Evolutionary conservation across 2,113 vertebrate species (phyloP), one percentile per base, ranked within the genome.

Genomic region (Actinemys pallida): DNA sequence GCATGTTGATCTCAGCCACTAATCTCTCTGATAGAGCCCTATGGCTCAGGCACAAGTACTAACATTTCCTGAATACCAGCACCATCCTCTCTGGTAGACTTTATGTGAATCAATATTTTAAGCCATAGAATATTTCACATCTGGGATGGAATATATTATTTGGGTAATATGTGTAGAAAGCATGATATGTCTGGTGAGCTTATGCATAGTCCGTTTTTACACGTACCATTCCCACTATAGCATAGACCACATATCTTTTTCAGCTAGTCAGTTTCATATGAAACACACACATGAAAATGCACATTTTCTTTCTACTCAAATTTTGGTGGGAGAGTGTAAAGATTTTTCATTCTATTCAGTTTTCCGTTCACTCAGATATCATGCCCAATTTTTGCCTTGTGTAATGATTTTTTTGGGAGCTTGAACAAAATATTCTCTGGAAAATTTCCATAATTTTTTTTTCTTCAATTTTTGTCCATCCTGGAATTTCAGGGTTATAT

Each of bases 91-190:
- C 2, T 2, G 29, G 42, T 20, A 6, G 31, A 80, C 6, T 88
- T 94, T 11, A 27, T 50, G 31, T 24, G 54, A 93, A 93, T 31
- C 47, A 84, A 5, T 86, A 88, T 88, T 86, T 82, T 86, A 84
- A 84, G 75, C 8, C 49, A 65, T 4, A 82, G 75, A 86, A 89
- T 90, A 78, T 57, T 87, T 90, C n/a, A 88, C 22, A 2, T 39
- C 47, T 65, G n/a, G 94, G 25, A 31, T 89, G 49, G 78, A 89
- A 83, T 50, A 93, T 56, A 50, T 75, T 42, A n/a, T 39, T 89
- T 84, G 2, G 50, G 81, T 7, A 84, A 93, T 92, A 4, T 69
- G 39, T 84, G 76, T 72, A 83, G 80, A 19, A 52, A 22, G 52
- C 3, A 5, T 1, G 3, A 72, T 14, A 3, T 8, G 10, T 27